Percentiles rank a stretch among this genome's conserved stretches.
phyloP scores from a whole-genome alignment of 2,797 vertebrate genomes.

The Hydrocynus forskahlii region DNA sequence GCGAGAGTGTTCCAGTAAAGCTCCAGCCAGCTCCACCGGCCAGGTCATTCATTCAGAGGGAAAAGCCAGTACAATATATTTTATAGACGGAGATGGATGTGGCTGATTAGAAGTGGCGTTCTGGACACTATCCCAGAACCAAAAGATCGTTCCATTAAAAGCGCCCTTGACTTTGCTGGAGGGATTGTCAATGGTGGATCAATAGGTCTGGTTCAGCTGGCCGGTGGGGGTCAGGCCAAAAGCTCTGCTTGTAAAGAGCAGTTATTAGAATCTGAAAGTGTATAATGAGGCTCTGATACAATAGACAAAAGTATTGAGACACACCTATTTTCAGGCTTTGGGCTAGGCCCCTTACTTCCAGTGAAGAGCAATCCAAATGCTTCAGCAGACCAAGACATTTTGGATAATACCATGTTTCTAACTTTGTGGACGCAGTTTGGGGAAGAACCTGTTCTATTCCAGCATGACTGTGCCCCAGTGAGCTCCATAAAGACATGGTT shows the following conservation, averaged over 20 bases:
- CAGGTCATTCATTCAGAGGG: slow-evolving; percentile 51
- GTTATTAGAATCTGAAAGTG: background rate
- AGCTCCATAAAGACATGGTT: too few relatives aligned
- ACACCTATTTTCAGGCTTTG: too few relatives aligned
- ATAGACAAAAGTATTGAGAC: too few relatives aligned
- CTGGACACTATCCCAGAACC: slow-evolving; percentile 69
- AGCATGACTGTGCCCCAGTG: too few relatives aligned
- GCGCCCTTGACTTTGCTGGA: slow-evolving; percentile 62
- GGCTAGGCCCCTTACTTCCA: too few relatives aligned
- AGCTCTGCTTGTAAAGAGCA: slow-evolving; percentile 13
- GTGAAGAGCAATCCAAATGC: too few relatives aligned
- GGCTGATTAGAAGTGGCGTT: slow-evolving; percentile 59
- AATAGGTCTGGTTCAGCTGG: slow-evolving; percentile 53
- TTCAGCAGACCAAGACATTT: too few relatives aligned
- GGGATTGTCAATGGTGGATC: slow-evolving; percentile 46
- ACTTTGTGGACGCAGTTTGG: too few relatives aligned
- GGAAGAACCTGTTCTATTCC: too few relatives aligned
- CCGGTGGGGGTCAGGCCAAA: background rate
- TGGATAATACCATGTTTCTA: too few relatives aligned
- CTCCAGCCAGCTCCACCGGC: slow-evolving; percentile 39
- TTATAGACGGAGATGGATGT: slow-evolving; percentile 46
- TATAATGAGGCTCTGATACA: background rate
- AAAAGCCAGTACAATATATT: slow-evolving; percentile 51
- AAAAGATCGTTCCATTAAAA: slow-evolving; percentile 68
- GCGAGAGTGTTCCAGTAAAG: slow-evolving; percentile 65